phyloP scores from a whole-genome alignment of 2,888 invertebrate genomes.

The Hydraecia micacea region DNA sequence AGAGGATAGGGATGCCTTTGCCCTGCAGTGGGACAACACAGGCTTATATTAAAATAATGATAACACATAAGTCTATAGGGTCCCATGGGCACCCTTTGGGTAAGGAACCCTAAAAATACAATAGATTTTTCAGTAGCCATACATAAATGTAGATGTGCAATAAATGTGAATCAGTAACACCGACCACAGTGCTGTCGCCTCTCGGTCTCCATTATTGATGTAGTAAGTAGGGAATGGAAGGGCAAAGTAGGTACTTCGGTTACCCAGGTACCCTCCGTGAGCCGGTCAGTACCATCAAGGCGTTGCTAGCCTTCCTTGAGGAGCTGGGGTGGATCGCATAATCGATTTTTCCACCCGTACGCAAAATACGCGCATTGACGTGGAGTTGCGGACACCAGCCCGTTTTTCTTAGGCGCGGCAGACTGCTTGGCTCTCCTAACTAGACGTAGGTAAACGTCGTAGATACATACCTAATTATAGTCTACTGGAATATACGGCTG shows the following conservation, averaged over 20 bases:
- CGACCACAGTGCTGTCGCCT: slow-evolving; percentile 2
- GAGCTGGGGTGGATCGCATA: too few species aligned
- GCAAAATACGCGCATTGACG: too few species aligned
- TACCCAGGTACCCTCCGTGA: too few species aligned
- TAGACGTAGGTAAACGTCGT: neutral
- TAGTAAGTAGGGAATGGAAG: slow-evolving; percentile 60
- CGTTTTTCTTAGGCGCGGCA: slow-evolving; percentile 5
- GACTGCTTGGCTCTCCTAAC: slow-evolving; percentile 71
- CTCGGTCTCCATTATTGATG: slow-evolving; percentile 48
- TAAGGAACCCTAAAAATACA: too few species aligned
- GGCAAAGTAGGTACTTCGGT: slow-evolving; percentile 12
- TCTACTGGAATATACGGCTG: neutral
- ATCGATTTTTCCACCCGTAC: too few species aligned
- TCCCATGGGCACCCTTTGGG: neutral
- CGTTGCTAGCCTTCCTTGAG: too few species aligned
- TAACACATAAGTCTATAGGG: neutral
- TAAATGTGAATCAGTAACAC: neutral
- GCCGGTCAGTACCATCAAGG: too few species aligned
- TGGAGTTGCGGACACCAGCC: too few species aligned
- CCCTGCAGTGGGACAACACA: too few species aligned
- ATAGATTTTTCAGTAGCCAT: neutral
- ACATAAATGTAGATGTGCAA: neutral
- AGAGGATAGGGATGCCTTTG: too few species aligned
- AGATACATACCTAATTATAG: neutral
- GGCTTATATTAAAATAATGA: too few species aligned